A percentile compares a stretch with the other conserved stretches of the same genome.
Evolutionary conservation across 2,113 vertebrate genomes (phyloP).

Genomic region (Osmerus eperlanus): DNA sequence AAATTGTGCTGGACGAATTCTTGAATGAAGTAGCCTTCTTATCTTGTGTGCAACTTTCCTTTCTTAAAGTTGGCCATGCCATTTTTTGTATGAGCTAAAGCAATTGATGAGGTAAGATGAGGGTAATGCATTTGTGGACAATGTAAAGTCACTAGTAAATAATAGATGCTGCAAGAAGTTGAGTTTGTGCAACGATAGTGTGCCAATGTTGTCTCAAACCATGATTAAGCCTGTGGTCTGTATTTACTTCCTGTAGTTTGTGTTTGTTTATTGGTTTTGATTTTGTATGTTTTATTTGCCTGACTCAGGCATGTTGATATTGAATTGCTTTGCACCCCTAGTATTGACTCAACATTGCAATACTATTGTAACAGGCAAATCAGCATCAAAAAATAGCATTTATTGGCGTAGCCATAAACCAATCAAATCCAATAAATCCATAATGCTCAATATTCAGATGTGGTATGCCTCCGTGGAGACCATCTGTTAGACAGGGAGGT

Average conservation of each 20-base stretch:
- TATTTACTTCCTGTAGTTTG: constrained; percentile 39
- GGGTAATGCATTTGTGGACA: background rate
- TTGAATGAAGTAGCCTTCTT: no score
- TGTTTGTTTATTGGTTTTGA: constrained; percentile 41
- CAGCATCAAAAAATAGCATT: constrained; percentile 29
- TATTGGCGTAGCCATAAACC: constrained; percentile 28
- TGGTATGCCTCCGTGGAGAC: constrained; percentile 33
- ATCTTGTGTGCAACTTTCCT: no score
- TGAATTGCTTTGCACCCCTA: constrained; percentile 49
- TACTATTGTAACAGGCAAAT: constrained; percentile 41
- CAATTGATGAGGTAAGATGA: no score
- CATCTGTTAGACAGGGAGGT: background rate
- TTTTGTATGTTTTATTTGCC: constrained; percentile 51
- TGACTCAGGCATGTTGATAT: constrained; percentile 42
- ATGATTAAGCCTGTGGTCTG: constrained; percentile 40
- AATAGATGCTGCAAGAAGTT: background rate
- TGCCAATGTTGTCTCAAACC: constrained; percentile 42
- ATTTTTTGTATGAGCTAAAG: no score
- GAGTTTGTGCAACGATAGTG: constrained; percentile 29
- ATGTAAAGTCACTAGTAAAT: no score
- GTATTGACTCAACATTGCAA: constrained; percentile 41
- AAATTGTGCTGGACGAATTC: no score
- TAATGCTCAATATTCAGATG: constrained; percentile 8
- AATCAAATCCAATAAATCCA: constrained; percentile 24
- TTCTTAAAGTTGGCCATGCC: no score